These are phyloP conservation scores for Corydoras maculifer DNA, from an alignment of 2,113 vertebrate genomes.

Conservation along the genomic window DNA sequence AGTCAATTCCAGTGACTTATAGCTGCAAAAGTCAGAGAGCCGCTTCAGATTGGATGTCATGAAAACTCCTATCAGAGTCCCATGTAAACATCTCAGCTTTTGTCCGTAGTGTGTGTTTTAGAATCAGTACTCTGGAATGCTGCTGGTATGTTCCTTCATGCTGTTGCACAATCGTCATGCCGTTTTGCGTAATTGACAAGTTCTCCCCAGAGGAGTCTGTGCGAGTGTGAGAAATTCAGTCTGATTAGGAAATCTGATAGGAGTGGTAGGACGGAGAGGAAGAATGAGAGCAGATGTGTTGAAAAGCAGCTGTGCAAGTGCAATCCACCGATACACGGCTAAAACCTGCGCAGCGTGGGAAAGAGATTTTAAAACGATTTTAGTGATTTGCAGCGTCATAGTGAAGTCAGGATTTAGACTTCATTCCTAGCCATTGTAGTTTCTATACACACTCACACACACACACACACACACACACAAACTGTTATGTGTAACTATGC, in stretches of 20 bases:
- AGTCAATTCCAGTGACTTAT: too few species aligned
- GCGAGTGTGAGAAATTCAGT: conserved; percentile 9
- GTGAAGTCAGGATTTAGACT: too few species aligned
- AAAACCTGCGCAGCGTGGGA: conserved; percentile 12
- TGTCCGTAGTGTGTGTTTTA: too few species aligned
- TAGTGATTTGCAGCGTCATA: not conserved
- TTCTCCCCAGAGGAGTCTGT: not conserved
- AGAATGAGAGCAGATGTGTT: not conserved
- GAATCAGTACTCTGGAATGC: not conserved
- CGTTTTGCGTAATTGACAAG: not conserved
- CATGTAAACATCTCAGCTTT: too few species aligned
- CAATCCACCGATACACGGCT: not conserved
- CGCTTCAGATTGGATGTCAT: too few species aligned
- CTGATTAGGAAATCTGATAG: conserved; percentile 15
- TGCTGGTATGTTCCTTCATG: not conserved
- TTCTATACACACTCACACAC: not conserved
- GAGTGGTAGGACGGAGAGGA: not conserved
- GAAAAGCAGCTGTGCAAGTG: conserved; percentile 6
- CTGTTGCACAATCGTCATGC: not conserved
- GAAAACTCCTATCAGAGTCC: too few species aligned
- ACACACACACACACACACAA: not conserved
- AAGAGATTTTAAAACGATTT: not conserved
- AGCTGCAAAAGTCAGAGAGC: too few species aligned
- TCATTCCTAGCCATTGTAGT: not conserved
- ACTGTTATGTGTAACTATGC: not conserved